These are phyloP conservation scores for Lynx canadensis DNA, from an alignment of 2,113 vertebrate genomes.

Conservation along the genomic window DNA sequence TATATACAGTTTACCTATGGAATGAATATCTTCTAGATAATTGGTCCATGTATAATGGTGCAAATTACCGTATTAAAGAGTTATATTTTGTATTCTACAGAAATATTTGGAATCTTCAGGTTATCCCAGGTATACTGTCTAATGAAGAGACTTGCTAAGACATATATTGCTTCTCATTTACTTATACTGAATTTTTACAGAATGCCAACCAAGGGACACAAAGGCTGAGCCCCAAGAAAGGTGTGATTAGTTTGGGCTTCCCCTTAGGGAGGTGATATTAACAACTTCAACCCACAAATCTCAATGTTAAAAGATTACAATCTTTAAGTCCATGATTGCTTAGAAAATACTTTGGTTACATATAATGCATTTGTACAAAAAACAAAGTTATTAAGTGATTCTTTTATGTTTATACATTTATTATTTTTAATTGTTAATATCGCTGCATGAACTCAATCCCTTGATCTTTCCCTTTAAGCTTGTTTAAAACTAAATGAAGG, in stretches of 20 bases:
- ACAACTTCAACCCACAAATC: neutral
- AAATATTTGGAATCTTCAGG: neutral
- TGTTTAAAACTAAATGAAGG: slow-evolving; percentile 67
- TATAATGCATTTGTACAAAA: neutral
- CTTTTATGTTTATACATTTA: neutral
- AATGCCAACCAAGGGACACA: neutral
- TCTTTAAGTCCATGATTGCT: neutral
- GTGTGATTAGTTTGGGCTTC: neutral
- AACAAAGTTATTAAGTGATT: neutral
- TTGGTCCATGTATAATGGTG: neutral
- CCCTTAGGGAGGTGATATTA: neutral
- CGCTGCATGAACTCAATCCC: neutral
- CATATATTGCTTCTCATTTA: neutral
- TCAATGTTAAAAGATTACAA: neutral
- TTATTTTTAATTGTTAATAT: neutral
- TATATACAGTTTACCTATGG: neutral
- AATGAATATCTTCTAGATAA: neutral
- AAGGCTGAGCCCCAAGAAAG: neutral
- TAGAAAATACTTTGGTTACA: neutral
- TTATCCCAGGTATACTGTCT: neutral
- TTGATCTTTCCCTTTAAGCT: slow-evolving; percentile 37
- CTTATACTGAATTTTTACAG: neutral
- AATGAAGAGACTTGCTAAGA: neutral
- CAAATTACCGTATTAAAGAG: neutral
- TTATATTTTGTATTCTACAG: neutral